Conservation (phyloP, 2,888 invertebrate species). For the Pyrgus malvae region DNA sequence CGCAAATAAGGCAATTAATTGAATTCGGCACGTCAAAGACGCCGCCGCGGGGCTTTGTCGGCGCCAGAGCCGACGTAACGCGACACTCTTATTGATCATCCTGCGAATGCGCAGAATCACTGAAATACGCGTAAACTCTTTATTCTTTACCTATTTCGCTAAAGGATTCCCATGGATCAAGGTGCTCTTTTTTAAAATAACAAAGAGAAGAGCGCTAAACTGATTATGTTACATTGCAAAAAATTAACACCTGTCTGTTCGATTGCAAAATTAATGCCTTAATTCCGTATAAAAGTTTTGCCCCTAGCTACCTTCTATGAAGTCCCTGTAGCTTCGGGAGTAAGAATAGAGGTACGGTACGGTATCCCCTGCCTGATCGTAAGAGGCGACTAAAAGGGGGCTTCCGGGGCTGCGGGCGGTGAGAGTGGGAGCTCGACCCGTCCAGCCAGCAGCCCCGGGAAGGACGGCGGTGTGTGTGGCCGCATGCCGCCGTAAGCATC, state of each 20-base stretch:
- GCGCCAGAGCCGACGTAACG: slow-evolving; percentile 59
- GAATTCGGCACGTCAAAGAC: slow-evolving; percentile 78
- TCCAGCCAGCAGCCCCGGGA: no score
- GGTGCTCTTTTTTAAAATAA: not conserved
- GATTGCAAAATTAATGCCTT: not conserved
- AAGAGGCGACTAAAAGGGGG: no score
- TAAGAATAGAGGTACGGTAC: no score
- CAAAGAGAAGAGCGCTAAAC: not conserved
- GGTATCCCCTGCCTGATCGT: no score
- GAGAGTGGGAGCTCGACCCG: no score
- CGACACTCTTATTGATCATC: slow-evolving; percentile 63
- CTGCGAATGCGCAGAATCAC: slow-evolving; percentile 37
- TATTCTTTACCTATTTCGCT: slow-evolving; percentile 25
- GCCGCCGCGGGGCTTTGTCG: slow-evolving; percentile 73
- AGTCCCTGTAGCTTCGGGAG: no score
- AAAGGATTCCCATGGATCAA: slow-evolving; percentile 12
- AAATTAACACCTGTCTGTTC: not conserved
- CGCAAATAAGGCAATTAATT: slow-evolving; percentile 80
- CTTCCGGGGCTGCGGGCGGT: no score
- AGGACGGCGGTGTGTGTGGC: no score
- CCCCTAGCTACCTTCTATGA: no score
- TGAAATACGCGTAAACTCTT: slow-evolving; percentile 50
- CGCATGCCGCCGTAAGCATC: no score
- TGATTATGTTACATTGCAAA: slow-evolving; percentile 8
- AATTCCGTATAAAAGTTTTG: no score